Evolutionary conservation across 2,888 invertebrate species (phyloP).

Genomic region (Ennomos quercinarius): DNA sequence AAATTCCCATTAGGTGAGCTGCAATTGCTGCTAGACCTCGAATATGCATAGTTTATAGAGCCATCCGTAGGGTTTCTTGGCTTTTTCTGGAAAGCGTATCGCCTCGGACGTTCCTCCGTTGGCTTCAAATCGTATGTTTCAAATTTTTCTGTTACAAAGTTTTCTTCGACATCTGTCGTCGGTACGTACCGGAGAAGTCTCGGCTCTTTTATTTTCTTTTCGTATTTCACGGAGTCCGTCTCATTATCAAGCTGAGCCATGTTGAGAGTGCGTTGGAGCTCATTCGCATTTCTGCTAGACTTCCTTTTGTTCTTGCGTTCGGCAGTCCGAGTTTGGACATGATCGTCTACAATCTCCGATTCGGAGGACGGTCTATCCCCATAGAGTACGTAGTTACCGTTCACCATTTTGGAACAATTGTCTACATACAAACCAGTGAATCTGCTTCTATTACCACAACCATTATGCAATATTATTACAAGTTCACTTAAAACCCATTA

Average conservation of each 20-base stretch:
- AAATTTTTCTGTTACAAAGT: slow-evolving; percentile 72
- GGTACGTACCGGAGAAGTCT: slow-evolving; percentile 74
- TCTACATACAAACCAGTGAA: slow-evolving; percentile 34
- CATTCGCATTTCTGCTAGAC: slow-evolving; percentile 66
- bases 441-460: slow-evolving; percentile 44
- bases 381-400: slow-evolving; percentile 79
- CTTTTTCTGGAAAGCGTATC: slow-evolving; percentile 74
- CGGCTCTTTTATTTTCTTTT: slow-evolving; percentile 77
- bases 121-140: slow-evolving; percentile 76
- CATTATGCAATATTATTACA: slow-evolving; percentile 49
- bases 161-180: slow-evolving; percentile 73
- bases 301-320: slow-evolving; percentile 71
- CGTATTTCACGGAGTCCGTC: slow-evolving; percentile 76
- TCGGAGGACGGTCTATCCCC: slow-evolving; percentile 77
- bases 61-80: slow-evolving; percentile 77
- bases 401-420: slow-evolving; percentile 69
- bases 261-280: slow-evolving; percentile 68
- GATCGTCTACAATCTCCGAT: slow-evolving; percentile 76
- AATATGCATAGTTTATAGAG: slow-evolving; percentile 76
- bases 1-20: slow-evolving; percentile 77
- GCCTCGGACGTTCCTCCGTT: slow-evolving; percentile 66
- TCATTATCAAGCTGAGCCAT: slow-evolving; percentile 75
- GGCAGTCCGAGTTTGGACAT: slow-evolving; percentile 68
- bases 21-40: slow-evolving; percentile 76
- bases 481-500: slow-evolving; percentile 43